phyloP scores from a whole-genome alignment of 2,888 invertebrate species.

The Acanthosepion pharaonis region DNA sequence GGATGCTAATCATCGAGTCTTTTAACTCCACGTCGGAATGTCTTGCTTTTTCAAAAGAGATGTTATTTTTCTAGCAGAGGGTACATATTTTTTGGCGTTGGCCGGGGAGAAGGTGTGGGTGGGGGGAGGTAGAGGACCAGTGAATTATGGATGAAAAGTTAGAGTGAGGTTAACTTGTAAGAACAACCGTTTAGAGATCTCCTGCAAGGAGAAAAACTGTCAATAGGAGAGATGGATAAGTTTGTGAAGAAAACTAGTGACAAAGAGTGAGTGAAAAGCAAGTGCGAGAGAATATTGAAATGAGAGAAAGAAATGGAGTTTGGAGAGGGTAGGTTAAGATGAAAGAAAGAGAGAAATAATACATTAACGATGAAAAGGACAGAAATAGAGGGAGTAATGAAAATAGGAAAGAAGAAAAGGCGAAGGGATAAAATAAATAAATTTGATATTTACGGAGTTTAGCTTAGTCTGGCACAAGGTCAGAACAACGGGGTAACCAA shows the following conservation, averaged over 20 bases:
- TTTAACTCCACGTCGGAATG: not conserved
- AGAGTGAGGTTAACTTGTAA: not conserved
- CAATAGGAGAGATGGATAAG: not conserved
- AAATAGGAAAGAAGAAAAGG: too few species aligned
- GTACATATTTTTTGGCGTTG: slow-evolving; percentile 20
- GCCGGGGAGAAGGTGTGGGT: not conserved
- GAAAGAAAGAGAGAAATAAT: too few species aligned
- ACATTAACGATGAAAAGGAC: too few species aligned
- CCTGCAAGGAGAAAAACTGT: not conserved
- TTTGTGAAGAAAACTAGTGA: not conserved
- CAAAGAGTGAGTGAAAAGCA: not conserved
- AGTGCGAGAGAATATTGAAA: too few species aligned
- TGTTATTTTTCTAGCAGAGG: slow-evolving; percentile 12
- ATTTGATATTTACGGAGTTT: too few species aligned
- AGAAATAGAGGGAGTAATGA: too few species aligned
- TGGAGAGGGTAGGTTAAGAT: too few species aligned
- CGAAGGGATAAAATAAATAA: too few species aligned
- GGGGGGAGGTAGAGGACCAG: not conserved
- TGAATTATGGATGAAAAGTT: not conserved
- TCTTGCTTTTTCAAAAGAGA: slow-evolving; percentile 20
- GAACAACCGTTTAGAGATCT: not conserved
- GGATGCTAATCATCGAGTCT: slow-evolving; percentile 11
- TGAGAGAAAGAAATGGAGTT: too few species aligned
- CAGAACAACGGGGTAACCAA: too few species aligned
- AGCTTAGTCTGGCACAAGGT: too few species aligned